Evolutionary conservation across 2,888 invertebrate genomes (phyloP), one percentile per base, ranked within the genome.

Genomic region (Dicranocentrus wangi): DNA sequence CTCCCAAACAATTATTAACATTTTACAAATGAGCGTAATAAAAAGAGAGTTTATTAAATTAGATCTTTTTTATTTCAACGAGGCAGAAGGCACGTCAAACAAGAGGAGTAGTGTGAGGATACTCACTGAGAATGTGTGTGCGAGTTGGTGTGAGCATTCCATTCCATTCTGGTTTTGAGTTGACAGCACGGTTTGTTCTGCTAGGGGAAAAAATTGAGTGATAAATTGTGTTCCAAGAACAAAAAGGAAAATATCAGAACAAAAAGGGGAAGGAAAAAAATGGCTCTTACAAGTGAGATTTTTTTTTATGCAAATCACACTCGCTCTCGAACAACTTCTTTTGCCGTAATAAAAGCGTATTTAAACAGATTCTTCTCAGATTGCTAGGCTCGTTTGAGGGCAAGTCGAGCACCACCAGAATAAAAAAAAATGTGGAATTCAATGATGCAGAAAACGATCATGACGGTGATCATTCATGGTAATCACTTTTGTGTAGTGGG

Each of bases 161-260:
- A 7, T 10, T 32, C 32, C 32, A 10, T 68, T 69, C 58, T 42
- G 43, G 69, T 53, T 63, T 47, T 72, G 39, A 25, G 60, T 19
- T 72, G 61, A 72, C 60, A 61, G 72, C 72, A 32, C 61, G 32
- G 60, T 72, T 61, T 32, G 58, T 72, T 72, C 61, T 32, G 32
- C 43, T 47, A 60, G 60, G 72, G 72, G 72, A 61, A 72, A 72
- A 72, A 72, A 55, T 72, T 65, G 65, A 73, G 65, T 73, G 73
- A 73, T 73, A 73, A 73, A 73, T 73, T 73, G 65, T 28, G 42
- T 73, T 73, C 73, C 42, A 73, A 53, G 53, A 63, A 63, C 23
- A 51, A 63, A 21, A 65, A 73, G 42, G 61, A 75, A 58, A 60
- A 43, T 28, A 42, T 13, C 43, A 21, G 61, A 39, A 15, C 17